Evolutionary conservation across 30 jellyfish, hydroid and myxozoan species (phyloP), one percentile per base, ranked within the genome.

Genomic region (Aurelia sp.): DNA sequence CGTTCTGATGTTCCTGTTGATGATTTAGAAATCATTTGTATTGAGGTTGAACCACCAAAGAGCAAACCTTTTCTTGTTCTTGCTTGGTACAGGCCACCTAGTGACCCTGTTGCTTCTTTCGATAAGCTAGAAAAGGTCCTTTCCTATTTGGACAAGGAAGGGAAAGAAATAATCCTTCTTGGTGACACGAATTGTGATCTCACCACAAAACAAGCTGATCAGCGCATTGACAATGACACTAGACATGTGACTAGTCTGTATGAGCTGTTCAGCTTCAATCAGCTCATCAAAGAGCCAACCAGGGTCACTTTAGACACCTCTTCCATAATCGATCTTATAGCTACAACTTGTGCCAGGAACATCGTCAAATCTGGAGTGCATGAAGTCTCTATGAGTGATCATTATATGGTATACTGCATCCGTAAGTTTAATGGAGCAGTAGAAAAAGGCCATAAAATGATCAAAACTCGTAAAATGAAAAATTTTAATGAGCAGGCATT

Each of bases 341-440:
- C 33, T 27, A 27, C 33, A 27, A 27, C 33, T 27, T 27, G 33
- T 27, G 33, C 33, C 33, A 27, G 33, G 33, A 27, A 27, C 33
- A 27, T 27, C 33, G 2, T 27, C 33, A 27, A 1, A 27, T 64
- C 82, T 33, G 91, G 81, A 19, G 35, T 64, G 73, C 63, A 65
- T 80, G 73, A 64, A 47, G 66, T 80, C 48, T 80, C 91, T 9
- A 44, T 65, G 83, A 80, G 91, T 65, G 91, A 80, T 80, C 72
- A 65, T 80, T 80, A 31, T 64, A 63, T 80, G 91, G 80, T 65
- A 4, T 78, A 58, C 89, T 60, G 89, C 38, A 41, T 78, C 57
- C 48, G 80, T 33, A 78, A 78, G 62, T 65, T 30, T 63, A 78
- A 78, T 67, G 84, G 64, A 13, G 72, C 91, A 80, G 91, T 80